Base-by-base conservation (phyloP, 2,888 invertebrate species). In the Drosophila anomelani region DNA sequence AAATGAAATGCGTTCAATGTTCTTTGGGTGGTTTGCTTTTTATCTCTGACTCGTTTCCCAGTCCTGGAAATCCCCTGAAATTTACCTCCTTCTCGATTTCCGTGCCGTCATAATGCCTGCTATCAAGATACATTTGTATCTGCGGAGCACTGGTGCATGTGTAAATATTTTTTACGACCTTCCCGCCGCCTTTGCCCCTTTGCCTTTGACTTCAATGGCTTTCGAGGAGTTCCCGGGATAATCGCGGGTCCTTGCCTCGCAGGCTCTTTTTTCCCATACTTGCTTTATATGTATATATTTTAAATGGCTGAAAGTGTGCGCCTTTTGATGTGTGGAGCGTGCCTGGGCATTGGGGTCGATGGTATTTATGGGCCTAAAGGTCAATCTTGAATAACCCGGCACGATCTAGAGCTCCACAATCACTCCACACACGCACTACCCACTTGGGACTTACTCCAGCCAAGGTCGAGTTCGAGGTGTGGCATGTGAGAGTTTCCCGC, bases 81-180 rank as follows among this genome's bases (percentile, higher is more conserved):
- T 62, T 23, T 44, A 43, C 47, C 55, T 72, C 55, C 13, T 51
- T 38, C 39, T 55, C 44, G 47, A 23, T 44, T 51, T 46, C 26
- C 23, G 36, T 49, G 38, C 51, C 49, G 53, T 64, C 64, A 64
- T 57, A 66, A 68, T 59, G 66, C 51, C 72, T 72, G 61, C 66
- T 74, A 84, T 82, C 82, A 80, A 85, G 80, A 84, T 87, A 85
- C 88, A 84, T 82, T 87, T 80, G 82, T 76, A 85, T 80, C 79
- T 81, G 26, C 43, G 54, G 32, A 55, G 58, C 58, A 54, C 66
- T 62, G 73, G 70, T 63, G 78, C 82, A 70, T 81, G 85, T 84
- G 85, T 79, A 79, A 80, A 85, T 87, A 87, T 85, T 82, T 87
- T 84, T 85, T 85, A 85, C 85, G 85, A 79, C 51, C 34, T 15